These are phyloP conservation scores for Hartigia nigra DNA, from an alignment of 2,888 invertebrate genomes.

Conservation along the genomic window DNA sequence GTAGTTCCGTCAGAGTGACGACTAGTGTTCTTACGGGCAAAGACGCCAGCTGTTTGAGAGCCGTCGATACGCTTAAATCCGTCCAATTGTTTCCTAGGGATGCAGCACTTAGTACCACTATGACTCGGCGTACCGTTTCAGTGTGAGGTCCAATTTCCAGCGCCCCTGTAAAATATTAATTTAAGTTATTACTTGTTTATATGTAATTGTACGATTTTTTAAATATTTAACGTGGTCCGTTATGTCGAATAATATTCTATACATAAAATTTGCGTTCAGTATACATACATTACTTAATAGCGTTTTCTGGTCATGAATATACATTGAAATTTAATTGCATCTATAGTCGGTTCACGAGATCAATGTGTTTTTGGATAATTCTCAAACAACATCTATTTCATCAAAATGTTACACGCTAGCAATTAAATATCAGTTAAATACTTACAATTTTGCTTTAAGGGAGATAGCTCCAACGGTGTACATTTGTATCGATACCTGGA, in stretches of 20 bases:
- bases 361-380: too few relatives aligned
- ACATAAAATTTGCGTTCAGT: too few relatives aligned
- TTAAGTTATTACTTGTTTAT: not conserved
- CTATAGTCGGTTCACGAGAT: too few relatives aligned
- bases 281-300: too few relatives aligned
- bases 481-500: constrained; percentile 75
- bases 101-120: constrained; percentile 68
- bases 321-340: too few relatives aligned
- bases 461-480: constrained; percentile 68
- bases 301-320: too few relatives aligned
- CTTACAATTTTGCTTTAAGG: constrained; percentile 70
- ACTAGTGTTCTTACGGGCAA: constrained; percentile 58
- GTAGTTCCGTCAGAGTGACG: constrained; percentile 65
- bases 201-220: not conserved
- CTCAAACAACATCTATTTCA: too few relatives aligned
- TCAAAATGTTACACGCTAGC: too few relatives aligned
- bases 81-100: constrained; percentile 67
- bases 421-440: constrained; percentile 29
- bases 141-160: constrained; percentile 69
- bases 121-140: constrained; percentile 67
- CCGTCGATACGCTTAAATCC: constrained; percentile 60
- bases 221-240: too few relatives aligned
- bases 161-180: constrained; percentile 68
- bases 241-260: too few relatives aligned
- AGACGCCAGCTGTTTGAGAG: constrained; percentile 66